Evolutionary conservation across 1,140 invertebrate genomes (phyloP).

Genomic region (Drosophila suzukii): DNA sequence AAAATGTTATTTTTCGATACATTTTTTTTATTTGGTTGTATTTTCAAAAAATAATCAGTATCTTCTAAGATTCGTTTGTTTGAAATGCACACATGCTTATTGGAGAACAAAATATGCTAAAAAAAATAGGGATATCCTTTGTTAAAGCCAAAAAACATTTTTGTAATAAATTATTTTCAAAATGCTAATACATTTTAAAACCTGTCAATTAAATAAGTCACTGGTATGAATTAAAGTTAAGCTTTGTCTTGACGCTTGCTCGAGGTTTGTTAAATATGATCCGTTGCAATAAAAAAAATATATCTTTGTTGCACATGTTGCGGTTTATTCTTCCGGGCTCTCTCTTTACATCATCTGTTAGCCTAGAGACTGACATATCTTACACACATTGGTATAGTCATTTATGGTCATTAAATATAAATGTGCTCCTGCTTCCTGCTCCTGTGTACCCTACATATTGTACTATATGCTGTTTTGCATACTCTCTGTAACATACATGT

Average conservation of each 20-base stretch:
- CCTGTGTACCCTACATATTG: neutral
- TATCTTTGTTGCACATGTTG: slow-evolving; percentile 12
- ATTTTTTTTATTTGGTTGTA: no score
- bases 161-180: no score
- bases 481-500: no score
- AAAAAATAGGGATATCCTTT: no score
- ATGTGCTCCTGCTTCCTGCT: neutral
- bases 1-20: no score
- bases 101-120: no score
- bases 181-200: no score
- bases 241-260: neutral
- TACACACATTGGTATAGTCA: slow-evolving; percentile 11
- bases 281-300: neutral
- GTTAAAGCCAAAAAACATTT: no score
- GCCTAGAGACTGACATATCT: slow-evolving; percentile 33
- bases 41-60: no score
- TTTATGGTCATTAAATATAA: slow-evolving; percentile 4
- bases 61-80: no score
- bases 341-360: slow-evolving; percentile 11
- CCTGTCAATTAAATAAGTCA: neutral
- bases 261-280: neutral
- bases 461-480: neutral
- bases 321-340: slow-evolving; percentile 4
- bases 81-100: no score
- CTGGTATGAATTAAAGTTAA: neutral